phyloP scores from a whole-genome alignment of 2,113 vertebrate species.

The Anseranas semipalmata region DNA sequence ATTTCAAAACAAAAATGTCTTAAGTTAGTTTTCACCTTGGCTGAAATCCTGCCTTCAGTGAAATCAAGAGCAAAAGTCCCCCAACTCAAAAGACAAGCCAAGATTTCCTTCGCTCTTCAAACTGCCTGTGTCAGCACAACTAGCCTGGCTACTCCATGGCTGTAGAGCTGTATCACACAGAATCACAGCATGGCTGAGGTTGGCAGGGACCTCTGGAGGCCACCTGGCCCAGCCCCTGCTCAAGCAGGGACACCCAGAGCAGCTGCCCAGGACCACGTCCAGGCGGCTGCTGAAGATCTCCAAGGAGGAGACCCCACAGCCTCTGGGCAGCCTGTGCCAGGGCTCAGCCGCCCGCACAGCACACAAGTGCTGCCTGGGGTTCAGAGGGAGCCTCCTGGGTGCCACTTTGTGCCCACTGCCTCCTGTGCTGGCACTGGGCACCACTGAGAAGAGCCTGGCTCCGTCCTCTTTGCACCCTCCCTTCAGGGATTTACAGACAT shows the following conservation, averaged over 20 bases:
- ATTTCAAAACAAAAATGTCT: neutral
- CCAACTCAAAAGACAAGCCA: neutral
- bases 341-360: no score
- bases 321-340: no score
- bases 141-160: neutral
- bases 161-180: neutral
- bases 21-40: neutral
- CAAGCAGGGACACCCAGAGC: neutral
- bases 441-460: neutral
- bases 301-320: no score
- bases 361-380: neutral
- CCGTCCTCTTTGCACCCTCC: neutral
- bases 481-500: neutral
- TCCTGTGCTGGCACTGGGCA: neutral
- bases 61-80: neutral
- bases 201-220: neutral
- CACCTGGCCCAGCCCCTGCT: neutral
- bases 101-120: neutral
- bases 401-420: neutral
- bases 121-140: neutral
- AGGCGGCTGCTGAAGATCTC: no score
- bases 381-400: neutral
- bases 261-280: no score
- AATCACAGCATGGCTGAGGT: neutral
- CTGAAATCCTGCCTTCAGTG: constrained; percentile 1